Base-by-base conservation (phyloP, 2,797 vertebrate species). In the Muraenolepis orangiensis region DNA sequence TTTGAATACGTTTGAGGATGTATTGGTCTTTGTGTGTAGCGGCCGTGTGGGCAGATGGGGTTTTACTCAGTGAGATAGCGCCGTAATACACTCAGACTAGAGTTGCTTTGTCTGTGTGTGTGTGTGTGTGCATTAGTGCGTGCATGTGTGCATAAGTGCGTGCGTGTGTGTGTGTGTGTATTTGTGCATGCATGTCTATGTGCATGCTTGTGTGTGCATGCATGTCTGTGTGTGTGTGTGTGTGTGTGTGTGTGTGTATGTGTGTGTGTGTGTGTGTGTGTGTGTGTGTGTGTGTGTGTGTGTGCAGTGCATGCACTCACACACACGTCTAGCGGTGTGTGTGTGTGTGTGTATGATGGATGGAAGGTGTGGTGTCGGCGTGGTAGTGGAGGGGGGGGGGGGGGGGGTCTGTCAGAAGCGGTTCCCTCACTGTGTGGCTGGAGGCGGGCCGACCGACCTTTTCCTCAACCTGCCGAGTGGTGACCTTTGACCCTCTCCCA, bases 401-500 rank as follows among this genome's bases (percentile, higher is more conserved):
- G 81, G 84, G 78, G 82, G 78, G 61, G 80, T 84, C 81, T 91
- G 87, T 90, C 89, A 85, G 66, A 85, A 82, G 76, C 71, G 72
- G 81, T 91, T 86, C 68, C 82, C 82, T 91, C 85, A 84, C n/a
- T n/a, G n/a, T n/a, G n/a, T n/a, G n/a, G n/a, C n/a, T n/a, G n/a
- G n/a, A n/a, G n/a, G n/a, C n/a, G n/a, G n/a, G n/a, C n/a, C n/a
- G n/a, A n/a, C n/a, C n/a, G n/a, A 71, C 72, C 79, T 78, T 75
- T 79, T 81, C 76, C 74, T 76, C 72, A 40, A 68, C 57, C n/a
- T 32, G 76, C 28, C 46, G 74, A 75, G 66, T 78, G 87, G 79
- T 74, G 85, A 86, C 80, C 34, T 14, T 42, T 32, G 28, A 29
- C 72, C 16, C 32, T n/a, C 7, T 46, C 40, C 16, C 40, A 46